A percentile compares a stretch with the other conserved stretches of the same genome.
Evolutionary conservation across 1,140 invertebrate species (phyloP).

Genomic region (Heliothis subflexa): DNA sequence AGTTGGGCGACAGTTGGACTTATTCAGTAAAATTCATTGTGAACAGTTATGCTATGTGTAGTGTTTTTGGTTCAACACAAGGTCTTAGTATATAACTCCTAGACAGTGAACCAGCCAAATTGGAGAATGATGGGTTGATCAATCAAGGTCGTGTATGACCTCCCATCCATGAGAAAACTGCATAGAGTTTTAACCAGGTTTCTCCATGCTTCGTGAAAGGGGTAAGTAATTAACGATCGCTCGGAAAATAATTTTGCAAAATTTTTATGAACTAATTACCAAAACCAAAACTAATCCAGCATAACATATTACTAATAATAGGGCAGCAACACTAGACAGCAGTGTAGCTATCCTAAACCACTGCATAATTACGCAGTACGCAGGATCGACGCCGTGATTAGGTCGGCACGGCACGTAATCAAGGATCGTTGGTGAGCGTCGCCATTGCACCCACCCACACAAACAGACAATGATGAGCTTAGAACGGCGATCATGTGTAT

Average conservation of each 20-base stretch:
- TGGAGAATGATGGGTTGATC: too few species aligned
- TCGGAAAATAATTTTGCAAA: background rate
- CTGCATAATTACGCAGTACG: constrained; percentile 52
- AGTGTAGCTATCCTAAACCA: constrained; percentile 44
- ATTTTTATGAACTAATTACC: background rate
- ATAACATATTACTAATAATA: constrained; percentile 10
- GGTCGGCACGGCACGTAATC: constrained; percentile 51
- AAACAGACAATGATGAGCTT: constrained; percentile 41
- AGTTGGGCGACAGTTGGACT: too few species aligned
- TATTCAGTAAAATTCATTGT: too few species aligned
- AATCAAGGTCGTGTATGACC: too few species aligned
- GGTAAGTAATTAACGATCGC: too few species aligned
- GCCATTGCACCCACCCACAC: constrained; percentile 39
- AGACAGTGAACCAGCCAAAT: too few species aligned
- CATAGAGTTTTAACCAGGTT: too few species aligned
- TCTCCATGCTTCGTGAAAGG: too few species aligned
- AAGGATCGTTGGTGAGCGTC: constrained; percentile 51
- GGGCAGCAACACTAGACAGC: background rate
- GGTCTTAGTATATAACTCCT: too few species aligned
- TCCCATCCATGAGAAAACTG: too few species aligned
- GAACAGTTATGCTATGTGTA: too few species aligned
- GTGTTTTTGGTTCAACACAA: too few species aligned
- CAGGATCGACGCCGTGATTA: constrained; percentile 46
- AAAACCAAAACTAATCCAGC: background rate
- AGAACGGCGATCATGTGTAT: constrained; percentile 6